Evolutionary conservation across 2,797 vertebrate genomes (phyloP), one percentile per base, ranked within the genome.

Genomic region (Acridotheres tristis): DNA sequence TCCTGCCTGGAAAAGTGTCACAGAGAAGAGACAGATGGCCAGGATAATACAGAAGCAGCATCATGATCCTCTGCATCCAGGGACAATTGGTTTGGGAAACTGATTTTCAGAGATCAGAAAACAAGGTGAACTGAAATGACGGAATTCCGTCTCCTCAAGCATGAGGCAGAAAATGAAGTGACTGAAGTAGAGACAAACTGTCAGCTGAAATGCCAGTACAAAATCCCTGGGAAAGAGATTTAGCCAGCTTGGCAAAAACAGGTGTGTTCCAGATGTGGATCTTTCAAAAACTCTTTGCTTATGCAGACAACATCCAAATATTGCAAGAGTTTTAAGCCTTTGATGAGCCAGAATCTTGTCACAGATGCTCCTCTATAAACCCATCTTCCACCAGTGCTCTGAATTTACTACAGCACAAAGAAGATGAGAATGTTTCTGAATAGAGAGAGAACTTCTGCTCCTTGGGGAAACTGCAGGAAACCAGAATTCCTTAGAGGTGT

Each of bases 161-260:
- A 53, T 2, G 23, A 91, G 73, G 79, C 54, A 88, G 73, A 94
- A 91, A 94, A 58, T 73, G 47, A 80, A 93, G 43, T 22, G 78
- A 77, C 53, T 74, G 72, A 80, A 94, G 85, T 47, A 30, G 58
- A 84, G 72, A 66, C 38, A 88, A 93, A 90, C 38, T 34, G 58
- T 72, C 89, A 86, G 62, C 58, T 63, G 66, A 81, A 92, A 78
- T 42, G 27, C 58, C 85, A 66, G 34, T 14, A 42, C 55, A 55
- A 85, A 94, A 88, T 85, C 89, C 85, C 32, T 36, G 67, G 29
- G 54, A 91, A 75, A 79, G 66, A 69, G 67, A 54, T 57, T 40
- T 48, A 88, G 73, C 79, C 85, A 93, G 71, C 40, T 89, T 96
- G 94, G 94, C 87, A 93, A 89, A 94, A 90, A 75, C 62, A 91